phyloP scores from a whole-genome alignment of 2,113 vertebrate genomes.

The Antechinus flavipes region DNA sequence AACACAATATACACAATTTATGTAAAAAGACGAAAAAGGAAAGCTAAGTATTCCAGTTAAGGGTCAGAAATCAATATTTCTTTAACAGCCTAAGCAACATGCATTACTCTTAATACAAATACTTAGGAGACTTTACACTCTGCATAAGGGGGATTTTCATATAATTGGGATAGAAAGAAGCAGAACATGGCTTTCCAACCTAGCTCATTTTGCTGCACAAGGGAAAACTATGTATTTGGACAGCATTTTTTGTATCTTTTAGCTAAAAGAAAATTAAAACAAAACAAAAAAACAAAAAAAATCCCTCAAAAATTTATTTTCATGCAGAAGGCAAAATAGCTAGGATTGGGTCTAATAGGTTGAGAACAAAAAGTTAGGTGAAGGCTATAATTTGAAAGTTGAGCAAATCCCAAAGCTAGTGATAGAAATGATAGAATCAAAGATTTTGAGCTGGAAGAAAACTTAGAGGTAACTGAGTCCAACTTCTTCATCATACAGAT shows the following conservation, averaged over 20 bases:
- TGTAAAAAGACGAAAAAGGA: conserved; percentile 77
- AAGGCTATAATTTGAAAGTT: neutral
- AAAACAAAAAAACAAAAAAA: neutral
- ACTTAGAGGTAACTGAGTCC: neutral
- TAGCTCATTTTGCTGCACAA: conserved; percentile 44
- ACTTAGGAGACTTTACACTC: conserved; percentile 60
- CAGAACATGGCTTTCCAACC: conserved; percentile 25
- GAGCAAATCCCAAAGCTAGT: neutral
- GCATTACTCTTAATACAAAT: conserved; percentile 74
- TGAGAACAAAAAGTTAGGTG: neutral
- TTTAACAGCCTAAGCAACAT: conserved; percentile 70
- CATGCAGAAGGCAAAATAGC: neutral
- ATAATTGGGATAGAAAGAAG: conserved; percentile 50
- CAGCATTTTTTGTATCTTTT: conserved; percentile 29
- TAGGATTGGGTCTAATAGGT: neutral
- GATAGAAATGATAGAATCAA: neutral
- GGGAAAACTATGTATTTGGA: conserved; percentile 45
- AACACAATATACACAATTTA: conserved; percentile 77
- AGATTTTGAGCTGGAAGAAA: neutral
- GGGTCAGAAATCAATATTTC: conserved; percentile 78
- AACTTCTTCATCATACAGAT: neutral
- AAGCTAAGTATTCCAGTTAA: conserved; percentile 76
- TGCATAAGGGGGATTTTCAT: conserved; percentile 58
- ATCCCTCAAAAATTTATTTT: neutral
- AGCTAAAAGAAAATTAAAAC: neutral